A percentile compares a stretch with the other conserved stretches of the same genome.
These are phyloP conservation scores for Staurois parvus DNA, from an alignment of 2,797 vertebrate genomes.

Conservation along the genomic window DNA sequence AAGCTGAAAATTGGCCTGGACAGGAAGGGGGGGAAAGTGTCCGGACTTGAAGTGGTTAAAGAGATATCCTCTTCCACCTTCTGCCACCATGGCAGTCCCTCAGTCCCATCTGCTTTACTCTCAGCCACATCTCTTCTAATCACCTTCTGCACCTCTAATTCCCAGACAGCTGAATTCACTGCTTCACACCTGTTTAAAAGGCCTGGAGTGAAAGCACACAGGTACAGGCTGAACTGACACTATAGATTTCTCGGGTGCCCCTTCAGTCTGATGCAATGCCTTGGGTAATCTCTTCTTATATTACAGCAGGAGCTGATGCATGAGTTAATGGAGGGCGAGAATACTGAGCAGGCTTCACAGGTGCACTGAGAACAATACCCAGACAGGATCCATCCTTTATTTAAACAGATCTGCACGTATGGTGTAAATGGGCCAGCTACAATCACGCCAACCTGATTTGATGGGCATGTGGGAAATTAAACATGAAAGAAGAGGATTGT, in stretches of 20 bases:
- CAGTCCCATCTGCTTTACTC: conserved; percentile 25
- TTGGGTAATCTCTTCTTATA: conserved; percentile 19
- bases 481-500: neutral
- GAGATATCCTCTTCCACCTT: neutral
- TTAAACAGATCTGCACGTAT: conserved; percentile 32
- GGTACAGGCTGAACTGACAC: conserved; percentile 18
- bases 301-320: conserved; percentile 19
- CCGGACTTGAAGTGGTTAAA: too few relatives aligned
- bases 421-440: conserved; percentile 14
- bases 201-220: neutral
- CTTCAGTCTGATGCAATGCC: conserved; percentile 36
- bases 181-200: conserved; percentile 19
- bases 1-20: too few relatives aligned
- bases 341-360: conserved; percentile 6
- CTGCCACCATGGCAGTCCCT: neutral
- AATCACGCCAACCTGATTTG: neutral
- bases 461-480: neutral
- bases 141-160: conserved; percentile 24
- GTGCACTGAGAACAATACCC: conserved; percentile 28
- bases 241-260: neutral
- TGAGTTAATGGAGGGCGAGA: neutral
- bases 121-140: conserved; percentile 26
- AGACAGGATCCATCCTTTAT: conserved; percentile 17
- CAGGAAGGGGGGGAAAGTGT: too few relatives aligned
- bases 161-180: conserved; percentile 34